Evolutionary conservation across 2,888 invertebrate genomes (phyloP).

Genomic region (Synanthedon tipuliformis): DNA sequence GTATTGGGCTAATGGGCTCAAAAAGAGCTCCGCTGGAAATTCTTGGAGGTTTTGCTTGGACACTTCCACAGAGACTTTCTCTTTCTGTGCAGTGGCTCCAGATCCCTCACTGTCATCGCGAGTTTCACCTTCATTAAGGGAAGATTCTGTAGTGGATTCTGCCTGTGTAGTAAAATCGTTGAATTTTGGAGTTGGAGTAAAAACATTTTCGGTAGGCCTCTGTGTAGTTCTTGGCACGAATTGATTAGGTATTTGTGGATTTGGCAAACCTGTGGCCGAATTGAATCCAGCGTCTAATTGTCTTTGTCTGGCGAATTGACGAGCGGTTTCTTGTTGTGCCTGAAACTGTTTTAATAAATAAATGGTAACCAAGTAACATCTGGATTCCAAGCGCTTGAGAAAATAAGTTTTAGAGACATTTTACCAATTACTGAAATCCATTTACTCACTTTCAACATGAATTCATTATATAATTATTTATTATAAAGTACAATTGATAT

Average conservation of each 20-base stretch:
- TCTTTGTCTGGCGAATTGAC: conserved; percentile 43
- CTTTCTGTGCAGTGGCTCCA: conserved; percentile 15
- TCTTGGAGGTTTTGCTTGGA: conserved; percentile 52
- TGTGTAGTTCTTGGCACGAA: conserved; percentile 31
- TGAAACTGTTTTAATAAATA: conserved; percentile 30
- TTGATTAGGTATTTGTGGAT: conserved; percentile 34
- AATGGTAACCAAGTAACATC: conserved; percentile 3
- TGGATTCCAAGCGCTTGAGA: neutral
- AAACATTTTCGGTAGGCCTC: conserved; percentile 21
- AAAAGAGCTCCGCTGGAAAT: conserved; percentile 49
- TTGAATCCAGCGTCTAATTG: conserved; percentile 30
- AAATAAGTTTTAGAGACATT: neutral
- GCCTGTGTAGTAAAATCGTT: conserved; percentile 16
- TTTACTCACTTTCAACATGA: too few species aligned
- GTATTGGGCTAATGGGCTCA: conserved; percentile 46
- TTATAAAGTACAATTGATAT: too few species aligned
- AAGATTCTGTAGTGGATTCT: conserved; percentile 35
- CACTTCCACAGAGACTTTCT: conserved; percentile 47
- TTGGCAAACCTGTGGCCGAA: conserved; percentile 23
- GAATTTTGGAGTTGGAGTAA: conserved; percentile 20
- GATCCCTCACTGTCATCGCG: conserved; percentile 16
- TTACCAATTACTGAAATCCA: too few species aligned
- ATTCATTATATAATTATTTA: too few species aligned
- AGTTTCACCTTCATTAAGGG: conserved; percentile 40
- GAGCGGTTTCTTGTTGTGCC: conserved; percentile 44